These are phyloP conservation scores for Drosophila kepulauana DNA, from an alignment of 1,140 invertebrate species.

Conservation along the genomic window DNA sequence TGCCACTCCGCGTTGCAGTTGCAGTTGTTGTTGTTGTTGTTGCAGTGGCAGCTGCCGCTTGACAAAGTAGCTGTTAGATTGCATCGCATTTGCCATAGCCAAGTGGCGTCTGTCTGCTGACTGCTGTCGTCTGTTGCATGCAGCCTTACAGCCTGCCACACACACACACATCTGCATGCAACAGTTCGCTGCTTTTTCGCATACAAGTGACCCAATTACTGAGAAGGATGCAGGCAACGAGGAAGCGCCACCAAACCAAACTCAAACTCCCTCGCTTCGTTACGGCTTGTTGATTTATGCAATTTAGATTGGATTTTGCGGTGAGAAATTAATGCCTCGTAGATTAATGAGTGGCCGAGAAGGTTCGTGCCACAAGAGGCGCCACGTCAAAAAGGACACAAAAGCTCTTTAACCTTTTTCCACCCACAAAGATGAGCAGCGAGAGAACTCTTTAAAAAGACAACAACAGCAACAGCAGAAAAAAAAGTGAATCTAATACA, in stretches of 20 bases:
- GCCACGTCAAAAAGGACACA: constrained; percentile 28
- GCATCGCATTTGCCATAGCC: constrained; percentile 65
- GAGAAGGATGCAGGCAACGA: constrained; percentile 8
- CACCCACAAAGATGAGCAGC: constrained; percentile 4
- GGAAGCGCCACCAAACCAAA: too few species aligned
- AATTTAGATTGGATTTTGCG: constrained; percentile 82
- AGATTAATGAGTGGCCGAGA: constrained; percentile 78
- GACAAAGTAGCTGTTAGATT: constrained; percentile 82
- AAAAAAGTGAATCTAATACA: constrained; percentile 55
- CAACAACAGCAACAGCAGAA: background rate
- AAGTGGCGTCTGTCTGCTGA: constrained; percentile 7
- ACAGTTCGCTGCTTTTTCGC: constrained; percentile 81
- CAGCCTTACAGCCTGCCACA: background rate
- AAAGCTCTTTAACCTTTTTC: constrained; percentile 74
- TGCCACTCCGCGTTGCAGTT: constrained; percentile 35
- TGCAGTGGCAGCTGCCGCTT: constrained; percentile 70
- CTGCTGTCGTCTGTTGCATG: background rate
- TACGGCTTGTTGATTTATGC: constrained; percentile 82
- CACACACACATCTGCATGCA: constrained; percentile 23
- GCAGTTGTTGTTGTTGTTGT: constrained; percentile 43
- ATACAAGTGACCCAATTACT: constrained; percentile 81
- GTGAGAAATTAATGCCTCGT: constrained; percentile 80
- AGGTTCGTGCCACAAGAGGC: constrained; percentile 19
- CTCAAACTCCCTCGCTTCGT: constrained; percentile 31
- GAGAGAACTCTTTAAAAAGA: constrained; percentile 56